These are phyloP conservation scores for Psophia crepitans DNA, from an alignment of 2,113 vertebrate species.

Conservation along the genomic window DNA sequence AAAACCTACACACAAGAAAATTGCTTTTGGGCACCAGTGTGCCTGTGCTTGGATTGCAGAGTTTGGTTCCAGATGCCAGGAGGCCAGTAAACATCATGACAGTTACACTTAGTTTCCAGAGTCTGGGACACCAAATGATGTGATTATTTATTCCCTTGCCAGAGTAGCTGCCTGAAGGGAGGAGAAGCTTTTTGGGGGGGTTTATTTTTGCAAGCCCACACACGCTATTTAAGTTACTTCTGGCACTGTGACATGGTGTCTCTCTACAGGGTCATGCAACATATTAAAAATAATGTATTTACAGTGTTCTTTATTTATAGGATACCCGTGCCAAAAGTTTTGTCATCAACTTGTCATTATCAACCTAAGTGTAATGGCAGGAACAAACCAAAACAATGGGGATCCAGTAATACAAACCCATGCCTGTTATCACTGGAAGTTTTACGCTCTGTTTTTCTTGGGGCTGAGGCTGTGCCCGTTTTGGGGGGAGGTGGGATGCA, in stretches of 20 bases:
- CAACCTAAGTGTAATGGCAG: not conserved
- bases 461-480: not conserved
- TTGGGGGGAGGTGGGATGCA: not conserved
- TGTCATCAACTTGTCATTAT: not conserved
- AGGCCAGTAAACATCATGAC: constrained; percentile 8
- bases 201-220: constrained; percentile 11
- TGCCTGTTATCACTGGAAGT: not conserved
- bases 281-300: not conserved
- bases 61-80: constrained; percentile 41
- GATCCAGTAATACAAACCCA: not conserved
- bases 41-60: constrained; percentile 4
- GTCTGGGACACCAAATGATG: not conserved
- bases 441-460: not conserved
- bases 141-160: constrained; percentile 14
- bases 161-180: not conserved
- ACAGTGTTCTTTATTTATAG: not conserved
- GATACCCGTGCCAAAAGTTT: not conserved
- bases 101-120: constrained; percentile 44
- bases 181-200: not conserved
- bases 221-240: not conserved
- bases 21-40: not conserved
- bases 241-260: not conserved
- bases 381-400: not conserved
- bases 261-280: not conserved
- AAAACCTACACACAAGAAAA: not conserved